These are phyloP conservation scores for Megalops cyprinoides DNA, from an alignment of 2,797 vertebrate genomes.

Conservation along the genomic window DNA sequence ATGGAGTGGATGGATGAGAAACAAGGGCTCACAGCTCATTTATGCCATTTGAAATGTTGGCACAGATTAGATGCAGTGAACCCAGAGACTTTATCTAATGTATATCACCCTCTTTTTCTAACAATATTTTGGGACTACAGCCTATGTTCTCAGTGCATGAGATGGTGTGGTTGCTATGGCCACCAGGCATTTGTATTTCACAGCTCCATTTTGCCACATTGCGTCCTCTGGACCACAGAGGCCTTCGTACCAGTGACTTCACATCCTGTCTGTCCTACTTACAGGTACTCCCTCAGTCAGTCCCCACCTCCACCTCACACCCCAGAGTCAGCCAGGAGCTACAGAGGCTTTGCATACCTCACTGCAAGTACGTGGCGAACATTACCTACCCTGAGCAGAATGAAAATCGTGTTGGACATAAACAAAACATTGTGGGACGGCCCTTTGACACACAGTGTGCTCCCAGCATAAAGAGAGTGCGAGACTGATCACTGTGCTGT, in stretches of 20 bases:
- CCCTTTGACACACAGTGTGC: too few relatives aligned
- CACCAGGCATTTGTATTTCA: not conserved
- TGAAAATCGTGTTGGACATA: too few relatives aligned
- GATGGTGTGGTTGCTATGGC: constrained; percentile 3
- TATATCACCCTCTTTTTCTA: not conserved
- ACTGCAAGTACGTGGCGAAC: not conserved
- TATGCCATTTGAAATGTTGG: too few relatives aligned
- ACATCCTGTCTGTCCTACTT: not conserved
- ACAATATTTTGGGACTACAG: not conserved
- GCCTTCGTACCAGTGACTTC: not conserved
- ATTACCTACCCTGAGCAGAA: too few relatives aligned
- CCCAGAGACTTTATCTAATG: not conserved
- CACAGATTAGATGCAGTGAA: not conserved
- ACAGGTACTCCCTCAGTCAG: not conserved
- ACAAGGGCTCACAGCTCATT: too few relatives aligned
- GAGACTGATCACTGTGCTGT: too few relatives aligned
- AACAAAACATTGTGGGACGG: too few relatives aligned
- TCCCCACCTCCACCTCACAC: not conserved
- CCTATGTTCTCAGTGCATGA: not conserved
- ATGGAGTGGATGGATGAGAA: not conserved
- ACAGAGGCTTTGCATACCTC: not conserved
- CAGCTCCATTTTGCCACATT: not conserved
- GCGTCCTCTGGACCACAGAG: not conserved
- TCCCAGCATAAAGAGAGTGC: too few relatives aligned
- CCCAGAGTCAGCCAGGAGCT: not conserved